Evolutionary conservation across 2,113 vertebrate genomes (phyloP), one percentile per base, ranked within the genome.

Genomic region (Canis aureus): DNA sequence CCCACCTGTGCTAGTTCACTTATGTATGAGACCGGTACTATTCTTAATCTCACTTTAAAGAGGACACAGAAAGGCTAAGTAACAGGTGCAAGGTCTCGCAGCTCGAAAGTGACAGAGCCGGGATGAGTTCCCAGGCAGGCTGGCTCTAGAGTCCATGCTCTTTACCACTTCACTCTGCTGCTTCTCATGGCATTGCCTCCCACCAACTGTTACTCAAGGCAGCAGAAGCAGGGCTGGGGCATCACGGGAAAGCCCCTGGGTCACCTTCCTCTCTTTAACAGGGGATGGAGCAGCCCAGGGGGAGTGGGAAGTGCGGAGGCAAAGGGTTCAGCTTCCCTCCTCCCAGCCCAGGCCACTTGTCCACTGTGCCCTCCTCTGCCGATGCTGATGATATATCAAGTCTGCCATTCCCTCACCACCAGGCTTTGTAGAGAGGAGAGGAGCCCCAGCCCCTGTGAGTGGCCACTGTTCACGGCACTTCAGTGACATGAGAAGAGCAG

Each of bases 301-400:
- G 51, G 22, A 66, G 4, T 3, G 19, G 43, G 49, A 1, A 20
- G 7, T 19, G 11, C 53, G 59, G n/a, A 16, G 22, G 79, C 55
- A 55, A 20, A 59, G 79, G 60, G 15, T 29, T 69, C 23, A 78
- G 69, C 23, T 35, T 6, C 29, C 4, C 19, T 80, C 22, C n/a
- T 96, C 16, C 29, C 16, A 17, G 89, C 67, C 82, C 85, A 67
- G 84, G 59, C 20, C 57, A 51, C 35, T 76, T 4, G 0, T 51
- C 16, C n/a, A 12, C 32, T 0, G 3, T 53, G 16, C 4, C 0
- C 5, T 51, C 4, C 53, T n/a, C 13, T 11, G 3, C 0, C 1
- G 3, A 7, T 0, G 12, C 67, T 55, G 35, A 27, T 57, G 74
- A 29, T 3, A 69, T 5, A 69, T 43, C 59, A 5, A 22, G 35